Percentiles rank a stretch among this genome's conserved stretches.
Conservation (phyloP, 2,797 vertebrate species). For the Taeniopygia guttata region DNA sequence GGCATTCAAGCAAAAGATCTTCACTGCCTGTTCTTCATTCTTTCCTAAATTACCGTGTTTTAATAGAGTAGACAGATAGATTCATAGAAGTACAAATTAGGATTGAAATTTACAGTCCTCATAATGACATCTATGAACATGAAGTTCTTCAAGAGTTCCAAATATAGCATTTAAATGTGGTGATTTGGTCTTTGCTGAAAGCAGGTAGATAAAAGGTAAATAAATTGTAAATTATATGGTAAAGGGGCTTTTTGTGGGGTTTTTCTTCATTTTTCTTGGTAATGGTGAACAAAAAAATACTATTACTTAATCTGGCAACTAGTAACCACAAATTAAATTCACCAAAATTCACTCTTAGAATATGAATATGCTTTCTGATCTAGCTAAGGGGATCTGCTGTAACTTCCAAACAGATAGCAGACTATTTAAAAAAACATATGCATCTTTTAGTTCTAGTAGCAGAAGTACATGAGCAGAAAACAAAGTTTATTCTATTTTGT, state of each 20-base stretch:
- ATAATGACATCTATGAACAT: background rate
- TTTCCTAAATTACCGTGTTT: background rate
- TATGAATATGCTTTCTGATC: background rate
- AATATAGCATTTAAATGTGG: background rate
- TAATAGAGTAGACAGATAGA: background rate
- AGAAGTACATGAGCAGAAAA: slow-evolving; percentile 6
- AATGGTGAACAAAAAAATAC: background rate
- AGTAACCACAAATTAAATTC: background rate
- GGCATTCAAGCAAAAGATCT: background rate
- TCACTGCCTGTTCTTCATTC: background rate
- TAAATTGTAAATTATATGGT: background rate
- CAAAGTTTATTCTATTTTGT: slow-evolving; percentile 15
- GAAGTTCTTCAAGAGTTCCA: background rate
- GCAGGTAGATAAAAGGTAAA: background rate
- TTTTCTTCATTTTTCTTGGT: background rate
- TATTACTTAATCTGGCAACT: background rate
- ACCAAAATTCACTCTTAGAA: background rate
- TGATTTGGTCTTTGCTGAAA: background rate
- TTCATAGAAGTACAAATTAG: background rate
- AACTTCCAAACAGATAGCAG: background rate
- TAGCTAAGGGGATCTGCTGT: background rate
- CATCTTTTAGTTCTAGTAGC: background rate
- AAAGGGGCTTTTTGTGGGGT: background rate
- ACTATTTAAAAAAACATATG: background rate
- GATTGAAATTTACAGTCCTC: background rate